Conservation (phyloP, 2,113 vertebrate genomes). For the Gobio gobio region DNA sequence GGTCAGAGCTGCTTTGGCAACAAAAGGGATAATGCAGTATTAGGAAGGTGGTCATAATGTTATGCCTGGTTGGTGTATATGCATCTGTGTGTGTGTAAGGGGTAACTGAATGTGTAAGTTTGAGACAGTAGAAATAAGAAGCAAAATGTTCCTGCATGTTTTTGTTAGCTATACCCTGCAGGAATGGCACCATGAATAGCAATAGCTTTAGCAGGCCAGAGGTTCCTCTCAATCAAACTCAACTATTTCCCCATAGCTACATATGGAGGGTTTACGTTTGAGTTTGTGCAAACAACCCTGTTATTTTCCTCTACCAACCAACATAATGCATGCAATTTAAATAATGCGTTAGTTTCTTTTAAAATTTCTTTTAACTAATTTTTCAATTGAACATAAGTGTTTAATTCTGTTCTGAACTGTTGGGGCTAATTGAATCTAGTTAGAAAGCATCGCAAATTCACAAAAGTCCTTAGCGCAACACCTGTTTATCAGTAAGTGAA, state of each 20-base stretch:
- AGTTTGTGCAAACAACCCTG: not conserved
- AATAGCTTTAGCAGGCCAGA: slow-evolving; percentile 44
- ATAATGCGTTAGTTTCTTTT: not conserved
- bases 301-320: not conserved
- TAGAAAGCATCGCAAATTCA: not conserved
- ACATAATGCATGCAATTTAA: not conserved
- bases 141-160: slow-evolving; percentile 11
- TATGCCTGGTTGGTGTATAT: too few species aligned
- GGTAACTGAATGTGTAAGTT: not conserved
- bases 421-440: not conserved
- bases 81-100: not conserved
- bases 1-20: too few species aligned
- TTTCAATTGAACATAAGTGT: not conserved
- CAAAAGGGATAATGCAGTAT: too few species aligned
- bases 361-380: not conserved
- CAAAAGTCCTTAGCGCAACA: not conserved
- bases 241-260: not conserved
- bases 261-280: slow-evolving; percentile 8
- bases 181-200: slow-evolving; percentile 53
- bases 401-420: not conserved
- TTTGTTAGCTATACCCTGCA: slow-evolving; percentile 35
- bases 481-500: not conserved
- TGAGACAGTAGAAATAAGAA: not conserved
- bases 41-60: too few species aligned
- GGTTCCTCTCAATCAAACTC: slow-evolving; percentile 52